Conservation (phyloP, 2,888 invertebrate species). For the Sthenelais limicola region DNA sequence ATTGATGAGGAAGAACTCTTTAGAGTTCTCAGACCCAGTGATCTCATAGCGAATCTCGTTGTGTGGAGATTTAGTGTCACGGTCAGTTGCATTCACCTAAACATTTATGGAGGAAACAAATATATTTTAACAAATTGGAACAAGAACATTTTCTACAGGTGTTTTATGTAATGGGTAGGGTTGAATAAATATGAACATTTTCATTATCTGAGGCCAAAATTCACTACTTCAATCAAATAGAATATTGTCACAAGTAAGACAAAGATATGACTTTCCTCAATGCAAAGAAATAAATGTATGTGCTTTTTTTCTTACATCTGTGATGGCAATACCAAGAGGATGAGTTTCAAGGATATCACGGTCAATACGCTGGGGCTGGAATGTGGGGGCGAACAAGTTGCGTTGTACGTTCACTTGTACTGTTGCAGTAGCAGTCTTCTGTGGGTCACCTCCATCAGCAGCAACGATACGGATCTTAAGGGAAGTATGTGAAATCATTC, state of each 20-base stretch:
- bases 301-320: no score
- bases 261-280: no score
- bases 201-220: no score
- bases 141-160: no score
- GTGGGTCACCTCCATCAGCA: conserved; percentile 58
- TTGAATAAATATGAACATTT: no score
- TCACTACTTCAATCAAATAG: no score
- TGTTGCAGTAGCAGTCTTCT: conserved; percentile 57
- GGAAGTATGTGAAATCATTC: no score
- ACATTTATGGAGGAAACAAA: no score
- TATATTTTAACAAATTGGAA: no score
- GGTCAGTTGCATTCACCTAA: conserved; percentile 61
- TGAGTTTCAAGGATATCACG: conserved; percentile 59
- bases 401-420: conserved; percentile 54
- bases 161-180: no score
- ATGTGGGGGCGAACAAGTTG: conserved; percentile 50
- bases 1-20: conserved; percentile 50
- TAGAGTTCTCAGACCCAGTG: conserved; percentile 47
- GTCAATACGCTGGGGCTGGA: conserved; percentile 48
- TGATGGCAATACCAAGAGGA: conserved; percentile 54
- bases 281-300: no score
- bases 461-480: conserved; percentile 61
- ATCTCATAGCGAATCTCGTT: conserved; percentile 60
- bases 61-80: conserved; percentile 60
- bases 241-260: no score